Evolutionary conservation across 1,140 invertebrate species (phyloP), one percentile per base, ranked within the genome.

Genomic region (Pseudomyrmex pallidus): DNA sequence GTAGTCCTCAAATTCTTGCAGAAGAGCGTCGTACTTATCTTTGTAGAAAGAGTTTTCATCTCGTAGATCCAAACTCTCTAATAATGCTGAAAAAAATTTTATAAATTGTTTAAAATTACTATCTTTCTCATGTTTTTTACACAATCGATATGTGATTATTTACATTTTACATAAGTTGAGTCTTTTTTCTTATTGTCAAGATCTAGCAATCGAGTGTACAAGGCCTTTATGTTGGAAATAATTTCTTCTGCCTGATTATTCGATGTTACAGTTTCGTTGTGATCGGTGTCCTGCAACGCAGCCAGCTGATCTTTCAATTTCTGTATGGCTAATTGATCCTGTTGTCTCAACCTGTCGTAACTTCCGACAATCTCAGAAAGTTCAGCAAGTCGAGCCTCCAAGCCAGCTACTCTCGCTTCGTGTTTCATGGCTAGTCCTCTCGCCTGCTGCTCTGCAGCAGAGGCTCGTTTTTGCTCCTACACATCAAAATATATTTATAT

Each of bases 361-460:
- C 96, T 96, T 1, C 97, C 97, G 48, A 98, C 96, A 0, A 96
- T 97, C 72, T 96, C 95, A 0, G 97, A 98, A 9, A 98, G 93
- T 91, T 98, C 97, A 0, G 97, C 97, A 12, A 98, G 90, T 85
- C 96, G 95, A 3, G 96, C 95, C 93, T 98, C 98, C 67, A 98
- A 95, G 70, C 96, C 95, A 4, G 96, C 96, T 0, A 98, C 97
- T 88, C 97, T 94, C 57, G 97, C 95, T 93, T 98, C 97, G 90
- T 97, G 95, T 85, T 96, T 92, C 46, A 96, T 96, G 77, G 96
- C 96, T 56, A 96, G 94, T 82, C 95, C 95, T 77, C 96, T 95
- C 2, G 96, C 95, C 85, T 96, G 95, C 82, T 97, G 96, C 87
- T 97, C 97, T 2, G 96, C 96, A 57, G 95, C 94, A 74, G 95